These are phyloP conservation scores for Cancer borealis DNA, from an alignment of 2,888 invertebrate genomes.

Conservation along the genomic window DNA sequence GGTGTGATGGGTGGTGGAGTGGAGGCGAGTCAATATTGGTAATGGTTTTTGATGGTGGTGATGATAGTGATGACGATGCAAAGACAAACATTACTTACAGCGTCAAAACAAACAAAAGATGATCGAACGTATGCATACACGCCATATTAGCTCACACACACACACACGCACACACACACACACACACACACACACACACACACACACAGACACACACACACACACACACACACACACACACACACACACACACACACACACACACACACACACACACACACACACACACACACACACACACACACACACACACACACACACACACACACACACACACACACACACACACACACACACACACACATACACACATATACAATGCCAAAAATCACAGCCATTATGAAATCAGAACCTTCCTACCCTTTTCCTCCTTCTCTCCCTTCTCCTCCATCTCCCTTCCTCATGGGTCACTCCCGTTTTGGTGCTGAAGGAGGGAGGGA, in stretches of 20 bases:
- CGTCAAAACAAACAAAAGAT: slow-evolving; percentile 15
- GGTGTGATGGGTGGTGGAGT: slow-evolving; percentile 15
- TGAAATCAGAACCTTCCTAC: background rate
- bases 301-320: slow-evolving; percentile 7
- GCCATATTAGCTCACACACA: background rate
- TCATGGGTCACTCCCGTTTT: background rate
- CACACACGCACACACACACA: slow-evolving; percentile 30
- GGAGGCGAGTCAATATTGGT: slow-evolving; percentile 34
- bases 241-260: background rate
- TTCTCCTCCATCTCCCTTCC: background rate
- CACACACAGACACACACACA: slow-evolving; percentile 51
- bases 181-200: slow-evolving; percentile 51
- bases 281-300: slow-evolving; percentile 42
- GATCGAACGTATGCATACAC: slow-evolving; percentile 21
- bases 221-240: slow-evolving; percentile 36
- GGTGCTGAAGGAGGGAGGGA: background rate
- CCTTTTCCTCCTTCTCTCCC: background rate
- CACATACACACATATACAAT: slow-evolving; percentile 44
- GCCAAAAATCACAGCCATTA: background rate
- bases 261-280: background rate
- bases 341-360: slow-evolving; percentile 17
- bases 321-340: too few species aligned
- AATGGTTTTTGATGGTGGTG: background rate
- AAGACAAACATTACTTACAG: background rate
- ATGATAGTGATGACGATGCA: background rate